A percentile compares a stretch with the other conserved stretches of the same genome.
phyloP scores from a whole-genome alignment of 35 echinoderm and acorn worm species.

The Hemicentrotus pulcherrimus region DNA sequence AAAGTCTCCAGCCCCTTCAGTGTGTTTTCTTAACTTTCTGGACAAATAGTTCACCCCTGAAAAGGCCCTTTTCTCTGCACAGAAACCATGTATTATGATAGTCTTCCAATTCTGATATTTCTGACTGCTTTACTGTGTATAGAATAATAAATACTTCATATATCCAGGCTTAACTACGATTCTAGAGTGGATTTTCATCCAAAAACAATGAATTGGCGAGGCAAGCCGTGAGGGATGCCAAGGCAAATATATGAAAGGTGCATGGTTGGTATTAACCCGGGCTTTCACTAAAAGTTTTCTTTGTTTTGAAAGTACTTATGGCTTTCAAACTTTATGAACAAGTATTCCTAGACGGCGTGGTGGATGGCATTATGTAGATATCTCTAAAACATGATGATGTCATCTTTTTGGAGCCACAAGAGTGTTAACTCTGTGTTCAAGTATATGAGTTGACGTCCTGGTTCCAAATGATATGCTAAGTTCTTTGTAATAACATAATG shows the following conservation, averaged over 20 bases:
- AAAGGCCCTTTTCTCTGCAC: not conserved
- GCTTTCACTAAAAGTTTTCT: conserved; percentile 13
- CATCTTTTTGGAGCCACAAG: too few species aligned
- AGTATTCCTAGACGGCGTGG: not conserved
- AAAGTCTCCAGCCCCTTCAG: not conserved
- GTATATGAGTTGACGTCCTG: too few species aligned
- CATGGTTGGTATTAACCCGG: not conserved
- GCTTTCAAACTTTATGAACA: conserved; percentile 5
- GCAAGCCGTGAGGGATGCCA: not conserved
- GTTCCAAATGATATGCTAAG: too few species aligned
- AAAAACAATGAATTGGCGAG: not conserved
- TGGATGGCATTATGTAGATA: too few species aligned
- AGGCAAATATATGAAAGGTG: not conserved
- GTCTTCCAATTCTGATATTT: not conserved
- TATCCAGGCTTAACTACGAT: not conserved
- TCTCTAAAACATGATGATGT: too few species aligned
- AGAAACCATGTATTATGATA: not conserved
- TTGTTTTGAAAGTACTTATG: conserved; percentile 19
- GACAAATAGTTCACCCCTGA: conserved; percentile 1
- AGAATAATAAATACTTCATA: conserved; percentile 15
- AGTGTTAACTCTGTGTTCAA: too few species aligned
- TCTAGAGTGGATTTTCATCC: not conserved
- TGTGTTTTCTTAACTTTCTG: conserved; percentile 4
- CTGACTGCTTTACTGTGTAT: not conserved
- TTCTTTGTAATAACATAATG: too few species aligned